A percentile compares a stretch with the other conserved stretches of the same genome.
Conservation (phyloP, 2,113 vertebrate species). For the Sprattus sprattus region DNA sequence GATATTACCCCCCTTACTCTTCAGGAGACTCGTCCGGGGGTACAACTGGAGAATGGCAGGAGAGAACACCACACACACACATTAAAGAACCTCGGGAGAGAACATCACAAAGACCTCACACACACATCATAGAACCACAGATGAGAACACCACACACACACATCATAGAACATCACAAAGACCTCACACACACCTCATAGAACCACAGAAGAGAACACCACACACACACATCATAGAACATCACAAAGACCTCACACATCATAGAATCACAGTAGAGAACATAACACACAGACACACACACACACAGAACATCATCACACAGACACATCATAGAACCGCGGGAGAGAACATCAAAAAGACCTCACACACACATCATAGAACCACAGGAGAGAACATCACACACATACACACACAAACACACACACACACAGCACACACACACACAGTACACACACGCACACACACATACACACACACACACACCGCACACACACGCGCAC, state of each 20-base stretch:
- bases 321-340: too few relatives aligned
- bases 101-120: not conserved
- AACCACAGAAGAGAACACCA: not conserved
- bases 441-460: too few relatives aligned
- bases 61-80: not conserved
- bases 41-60: not conserved
- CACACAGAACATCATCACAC: not conserved
- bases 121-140: not conserved
- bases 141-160: not conserved
- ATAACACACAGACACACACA: too few relatives aligned
- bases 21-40: not conserved
- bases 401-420: too few relatives aligned
- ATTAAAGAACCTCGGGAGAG: not conserved
- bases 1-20: not conserved
- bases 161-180: not conserved
- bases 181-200: not conserved
- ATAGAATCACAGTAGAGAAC: too few relatives aligned
- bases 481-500: too few relatives aligned
- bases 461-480: too few relatives aligned
- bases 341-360: too few relatives aligned
- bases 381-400: not conserved
- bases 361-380: too few relatives aligned
- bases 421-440: too few relatives aligned
- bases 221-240: not conserved
- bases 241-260: too few relatives aligned